phyloP scores from a whole-genome alignment of 2,797 vertebrate species.

The Bufotes viridis region DNA sequence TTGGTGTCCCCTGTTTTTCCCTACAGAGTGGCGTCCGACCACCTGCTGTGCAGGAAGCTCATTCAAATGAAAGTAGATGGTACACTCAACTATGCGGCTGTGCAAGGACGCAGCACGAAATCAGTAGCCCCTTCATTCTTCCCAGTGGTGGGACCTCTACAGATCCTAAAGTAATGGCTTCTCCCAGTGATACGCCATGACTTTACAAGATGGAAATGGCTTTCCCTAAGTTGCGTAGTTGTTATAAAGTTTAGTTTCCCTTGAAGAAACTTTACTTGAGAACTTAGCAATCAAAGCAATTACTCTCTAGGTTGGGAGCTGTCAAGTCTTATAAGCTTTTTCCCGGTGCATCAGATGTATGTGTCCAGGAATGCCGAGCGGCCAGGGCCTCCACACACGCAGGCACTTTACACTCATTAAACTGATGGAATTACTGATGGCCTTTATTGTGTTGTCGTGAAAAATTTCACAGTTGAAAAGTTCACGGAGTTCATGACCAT shows the following conservation, averaged over 20 bases:
- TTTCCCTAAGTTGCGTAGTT: neutral
- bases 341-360: neutral
- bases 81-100: no score
- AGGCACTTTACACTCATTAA: neutral
- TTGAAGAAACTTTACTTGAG: neutral
- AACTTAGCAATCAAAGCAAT: neutral
- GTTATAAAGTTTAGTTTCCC: neutral
- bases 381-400: neutral
- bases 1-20: no score
- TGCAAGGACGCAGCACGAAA: no score
- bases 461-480: slow-evolving; percentile 36
- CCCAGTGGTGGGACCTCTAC: no score
- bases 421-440: slow-evolving; percentile 2
- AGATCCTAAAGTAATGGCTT: no score
- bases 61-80: no score
- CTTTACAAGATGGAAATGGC: no score
- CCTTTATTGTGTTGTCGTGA: neutral
- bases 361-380: neutral
- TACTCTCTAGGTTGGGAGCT: neutral
- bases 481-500: slow-evolving; percentile 1
- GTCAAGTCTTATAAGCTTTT: neutral
- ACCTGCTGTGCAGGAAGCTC: no score
- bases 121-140: no score
- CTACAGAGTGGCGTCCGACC: no score
- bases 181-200: no score